Conservation (phyloP, 2,113 vertebrate species). For the Mus pahari region DNA sequence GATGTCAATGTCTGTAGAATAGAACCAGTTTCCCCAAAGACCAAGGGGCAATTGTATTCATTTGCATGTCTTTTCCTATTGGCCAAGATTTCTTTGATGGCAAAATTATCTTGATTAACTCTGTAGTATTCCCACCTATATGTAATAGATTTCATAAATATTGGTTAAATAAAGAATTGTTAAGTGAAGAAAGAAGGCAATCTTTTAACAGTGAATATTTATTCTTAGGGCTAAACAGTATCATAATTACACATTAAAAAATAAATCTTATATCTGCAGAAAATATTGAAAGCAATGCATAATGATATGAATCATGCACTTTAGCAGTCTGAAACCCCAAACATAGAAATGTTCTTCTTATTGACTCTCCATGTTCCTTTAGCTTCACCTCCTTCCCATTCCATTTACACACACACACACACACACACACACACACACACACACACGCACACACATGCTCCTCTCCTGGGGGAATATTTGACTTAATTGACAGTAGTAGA, state of each 20-base stretch:
- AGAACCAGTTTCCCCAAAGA: not conserved
- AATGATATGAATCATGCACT: not conserved
- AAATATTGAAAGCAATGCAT: not conserved
- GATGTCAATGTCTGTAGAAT: not conserved
- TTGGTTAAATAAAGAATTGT: not conserved
- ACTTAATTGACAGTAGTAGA: conserved; percentile 66
- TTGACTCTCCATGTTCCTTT: not conserved
- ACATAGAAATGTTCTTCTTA: not conserved
- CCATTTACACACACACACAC: not conserved
- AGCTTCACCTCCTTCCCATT: not conserved
- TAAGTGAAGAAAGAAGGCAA: not conserved
- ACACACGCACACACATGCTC: not conserved
- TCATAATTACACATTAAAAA: not conserved
- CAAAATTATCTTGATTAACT: not conserved
- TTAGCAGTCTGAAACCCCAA: not conserved
- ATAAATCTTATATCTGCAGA: not conserved
- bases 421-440: not conserved
- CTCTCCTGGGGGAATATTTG: conserved; percentile 51
- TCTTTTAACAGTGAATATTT: not conserved
- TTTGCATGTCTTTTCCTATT: not conserved
- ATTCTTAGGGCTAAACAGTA: not conserved
- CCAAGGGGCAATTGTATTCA: not conserved
- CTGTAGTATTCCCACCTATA: not conserved
- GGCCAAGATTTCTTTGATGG: not conserved
- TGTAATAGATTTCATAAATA: not conserved